Evolutionary conservation across 2,797 vertebrate species (phyloP), one percentile per base, ranked within the genome.

Genomic region (Microcaecilia unicolor): DNA sequence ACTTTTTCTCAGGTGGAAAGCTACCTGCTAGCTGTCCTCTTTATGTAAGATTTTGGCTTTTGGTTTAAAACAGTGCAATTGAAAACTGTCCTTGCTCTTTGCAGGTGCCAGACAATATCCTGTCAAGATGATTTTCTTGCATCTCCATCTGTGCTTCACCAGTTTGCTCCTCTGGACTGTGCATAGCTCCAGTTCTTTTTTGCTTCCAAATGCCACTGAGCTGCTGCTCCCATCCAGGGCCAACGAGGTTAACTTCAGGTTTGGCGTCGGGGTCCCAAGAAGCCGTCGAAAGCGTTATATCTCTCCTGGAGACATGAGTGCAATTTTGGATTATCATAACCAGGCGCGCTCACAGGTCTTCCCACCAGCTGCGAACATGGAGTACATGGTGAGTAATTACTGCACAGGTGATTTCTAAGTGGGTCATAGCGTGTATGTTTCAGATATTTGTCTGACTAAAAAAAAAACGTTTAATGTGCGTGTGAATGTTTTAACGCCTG

Each of bases 321-420:
- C 64, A 2, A 64, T 95, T 31, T 34, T 94, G 82, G 84, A 89
- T 29, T 91, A 80, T 44, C 92, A 97, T 67, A 95, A 92, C 78
- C 73, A 74, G 23, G 84, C 87, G 38, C 71, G 87, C 16, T 82
- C 89, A 3, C 83, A 86, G 38, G 89, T 90, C 27, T 75, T 70
- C 9, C 91, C 89, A 2, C 74, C 87, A 0, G 92, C 92, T 0
- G 84, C 91, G 35, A 92, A 92, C 28, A 95, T 93, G 92, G 90
- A 94, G 45, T 80, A 82, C 18, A 91, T 92, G 91, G 92, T 97
- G 75, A 89, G 86, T 65, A 18, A 16, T n/a, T 8, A 24, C 12
- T 18, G 12, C n/a, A 10, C 26, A n/a, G n/a, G n/a, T n/a, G n/a
- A n/a, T n/a, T n/a, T n/a, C n/a, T n/a, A n/a, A n/a, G n/a, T n/a